Conservation (phyloP, 1,140 invertebrate species). For the Drosophila asahinai region DNA sequence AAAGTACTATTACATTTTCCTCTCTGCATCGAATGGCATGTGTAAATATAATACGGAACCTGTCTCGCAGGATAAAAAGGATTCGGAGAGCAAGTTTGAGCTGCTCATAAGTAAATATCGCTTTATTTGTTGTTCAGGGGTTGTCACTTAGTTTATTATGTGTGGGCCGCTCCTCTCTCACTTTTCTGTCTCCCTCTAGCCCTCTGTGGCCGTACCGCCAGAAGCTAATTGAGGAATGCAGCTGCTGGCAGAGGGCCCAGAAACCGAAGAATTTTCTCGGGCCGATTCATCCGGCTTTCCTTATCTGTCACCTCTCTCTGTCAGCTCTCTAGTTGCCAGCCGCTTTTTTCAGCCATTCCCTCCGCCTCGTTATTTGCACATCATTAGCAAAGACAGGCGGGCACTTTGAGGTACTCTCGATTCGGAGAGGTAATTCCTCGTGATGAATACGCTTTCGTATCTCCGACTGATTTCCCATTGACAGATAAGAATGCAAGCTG, state of each 20-base stretch:
- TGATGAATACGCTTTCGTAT: conserved; percentile 20
- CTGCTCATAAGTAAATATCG: conserved; percentile 48
- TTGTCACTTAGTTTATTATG: conserved; percentile 34
- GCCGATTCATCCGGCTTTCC: conserved; percentile 10
- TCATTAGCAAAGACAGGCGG: conserved; percentile 57
- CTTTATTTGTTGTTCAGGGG: conserved; percentile 45
- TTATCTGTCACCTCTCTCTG: conserved; percentile 18
- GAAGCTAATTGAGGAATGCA: conserved; percentile 66
- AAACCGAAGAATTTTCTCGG: conserved; percentile 21
- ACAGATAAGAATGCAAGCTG: conserved; percentile 40
- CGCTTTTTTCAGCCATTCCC: conserved; percentile 8
- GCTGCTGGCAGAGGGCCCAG: conserved; percentile 36
- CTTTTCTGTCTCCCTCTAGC: background rate
- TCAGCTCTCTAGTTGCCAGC: conserved; percentile 3
- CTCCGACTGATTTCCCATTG: conserved; percentile 17
- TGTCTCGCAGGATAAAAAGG: conserved; percentile 42
- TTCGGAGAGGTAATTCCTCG: conserved; percentile 21
- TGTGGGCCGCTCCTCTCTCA: background rate
- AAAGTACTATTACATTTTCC: background rate
- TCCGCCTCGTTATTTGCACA: conserved; percentile 61
- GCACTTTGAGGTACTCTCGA: conserved; percentile 1
- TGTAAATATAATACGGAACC: conserved; percentile 58
- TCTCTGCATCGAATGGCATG: conserved; percentile 58
- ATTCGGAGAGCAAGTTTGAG: conserved; percentile 34
- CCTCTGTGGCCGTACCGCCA: background rate